A percentile compares a stretch with the other conserved stretches of the same genome.
phyloP scores from a whole-genome alignment of 2,113 vertebrate species.

The Phrynosoma platyrhinos region DNA sequence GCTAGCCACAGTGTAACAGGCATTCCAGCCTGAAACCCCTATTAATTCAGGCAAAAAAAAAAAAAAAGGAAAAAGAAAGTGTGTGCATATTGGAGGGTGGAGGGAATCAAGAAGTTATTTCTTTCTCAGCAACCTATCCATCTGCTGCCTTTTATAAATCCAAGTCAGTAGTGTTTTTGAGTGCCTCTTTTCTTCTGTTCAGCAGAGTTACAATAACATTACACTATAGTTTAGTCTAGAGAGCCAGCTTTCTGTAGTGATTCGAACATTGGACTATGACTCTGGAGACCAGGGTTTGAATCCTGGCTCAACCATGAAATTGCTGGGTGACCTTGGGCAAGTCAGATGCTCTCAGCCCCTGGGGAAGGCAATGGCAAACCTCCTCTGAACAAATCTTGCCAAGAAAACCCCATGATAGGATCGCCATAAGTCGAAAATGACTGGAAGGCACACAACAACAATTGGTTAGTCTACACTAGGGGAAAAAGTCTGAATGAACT shows the following conservation, averaged over 20 bases:
- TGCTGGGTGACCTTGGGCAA: too few species aligned
- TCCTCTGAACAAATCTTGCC: too few species aligned
- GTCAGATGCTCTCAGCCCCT: too few species aligned
- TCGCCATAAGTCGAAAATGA: too few species aligned
- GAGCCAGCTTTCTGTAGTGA: neutral
- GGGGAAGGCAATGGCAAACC: too few species aligned
- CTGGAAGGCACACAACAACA: too few species aligned
- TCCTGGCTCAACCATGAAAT: too few species aligned
- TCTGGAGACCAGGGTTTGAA: too few species aligned
- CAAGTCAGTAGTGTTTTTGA: constrained; percentile 46
- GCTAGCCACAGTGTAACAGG: constrained; percentile 61
- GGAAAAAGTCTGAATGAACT: too few species aligned
- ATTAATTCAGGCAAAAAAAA: constrained; percentile 30
- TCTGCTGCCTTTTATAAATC: constrained; percentile 34
- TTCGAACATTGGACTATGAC: too few species aligned
- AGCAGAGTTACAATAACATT: constrained; percentile 16
- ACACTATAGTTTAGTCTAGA: neutral
- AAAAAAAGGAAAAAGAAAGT: constrained; percentile 33
- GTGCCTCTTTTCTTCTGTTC: constrained; percentile 16
- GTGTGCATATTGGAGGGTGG: neutral
- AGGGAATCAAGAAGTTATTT: constrained; percentile 54
- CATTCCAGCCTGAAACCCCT: constrained; percentile 57
- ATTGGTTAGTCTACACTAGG: too few species aligned
- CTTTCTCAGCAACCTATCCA: constrained; percentile 14
- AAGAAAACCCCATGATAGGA: too few species aligned